Base-by-base conservation (phyloP, 2,797 vertebrate genomes). In the Tapera naevia region DNA sequence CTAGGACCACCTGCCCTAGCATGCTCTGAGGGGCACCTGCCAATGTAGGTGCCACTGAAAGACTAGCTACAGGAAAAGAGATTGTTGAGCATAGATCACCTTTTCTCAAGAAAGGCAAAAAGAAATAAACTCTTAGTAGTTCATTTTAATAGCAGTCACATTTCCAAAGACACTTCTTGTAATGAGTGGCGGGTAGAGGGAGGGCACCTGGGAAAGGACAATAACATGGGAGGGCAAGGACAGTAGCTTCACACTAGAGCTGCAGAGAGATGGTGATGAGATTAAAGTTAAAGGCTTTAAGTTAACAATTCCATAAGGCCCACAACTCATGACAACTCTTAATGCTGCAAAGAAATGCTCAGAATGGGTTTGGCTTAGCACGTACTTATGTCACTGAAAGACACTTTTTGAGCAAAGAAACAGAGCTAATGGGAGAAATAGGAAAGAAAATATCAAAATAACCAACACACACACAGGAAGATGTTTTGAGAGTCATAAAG, bases 191-290 rank as follows among this genome's bases (percentile, higher is more conserved):
- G 11, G 21, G 17, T 51, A 24, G 61, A 89, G 43, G 24, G 51
- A 46, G 11, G 24, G 39, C 41, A 57, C 23, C 7, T 13, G 13
- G 7, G n/a, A 45, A 30, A 67, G 24, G 22, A 35, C 17, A 33
- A 16, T 21, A 75, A 43, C 0, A 1, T 5, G 17, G 5, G 7
- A 3, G 13, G 41, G 3, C 19, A 62, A 56, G 43, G 62, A 62
- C 35, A 84, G 6, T 5, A 65, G 17, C 30, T 66, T 89, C 57
- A 61, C 28, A 22, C 14, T 58, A 37, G 23, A 28, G 9, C 41
- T 89, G 41, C 1, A 4, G 23, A 70, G n/a, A 18, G 23, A 43
- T 10, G 8, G 28, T 57, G 39, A 67, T 0, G 0, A 73, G 23
- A 25, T 7, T 56, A 75, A 56, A 27, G 45, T 58, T 74, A 65